Evolutionary conservation across 2,113 vertebrate species (phyloP), one percentile per base, ranked within the genome.

Genomic region (Oxyura jamaicensis): DNA sequence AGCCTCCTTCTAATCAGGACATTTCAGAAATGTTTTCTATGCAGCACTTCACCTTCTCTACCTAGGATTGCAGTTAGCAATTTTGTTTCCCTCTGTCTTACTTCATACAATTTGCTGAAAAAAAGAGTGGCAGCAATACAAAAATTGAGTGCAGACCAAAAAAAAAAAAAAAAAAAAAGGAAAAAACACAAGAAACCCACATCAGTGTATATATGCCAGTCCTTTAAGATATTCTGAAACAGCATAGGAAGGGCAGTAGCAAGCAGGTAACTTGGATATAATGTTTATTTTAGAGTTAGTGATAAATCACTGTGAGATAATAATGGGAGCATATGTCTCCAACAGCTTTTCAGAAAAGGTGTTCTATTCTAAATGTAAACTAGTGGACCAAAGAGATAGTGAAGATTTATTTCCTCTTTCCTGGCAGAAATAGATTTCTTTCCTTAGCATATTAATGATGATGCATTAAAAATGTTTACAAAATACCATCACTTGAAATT

Each of bases 401-500:
- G 96, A 98, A 97, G 97, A 97, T 97, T 97, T 98, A 98, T 98
- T 96, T 98, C 95, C 92, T 96, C 62, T 97, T 94, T 95, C 79
- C 90, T 96, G 97, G 83, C 93, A 97, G 87, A 97, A 98, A 96
- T 88, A 97, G 90, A 98, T 98, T 96, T 95, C 77, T 97, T 97
- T 95, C 95, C 83, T 97, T 95, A 93, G 96, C 80, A 95, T 98
- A 98, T 98, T 98, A 98, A 98, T 96, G 95, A 97, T 94, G 92
- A 97, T 95, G 88, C 91, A 91, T 97, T 98, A 97, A 97, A 97
- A 97, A 96, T 98, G 91, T 97, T 98, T 98, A 96, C 96, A 96
- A 89, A 96, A 97, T 87, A 97, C 96, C 88, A 93, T 96, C 81
- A 90, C 88, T 95, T 97, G 94, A 96, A 97, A 98, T 97, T 95